phyloP scores from a whole-genome alignment of 1,140 invertebrate species.

The Thaumatotibia leucotreta region DNA sequence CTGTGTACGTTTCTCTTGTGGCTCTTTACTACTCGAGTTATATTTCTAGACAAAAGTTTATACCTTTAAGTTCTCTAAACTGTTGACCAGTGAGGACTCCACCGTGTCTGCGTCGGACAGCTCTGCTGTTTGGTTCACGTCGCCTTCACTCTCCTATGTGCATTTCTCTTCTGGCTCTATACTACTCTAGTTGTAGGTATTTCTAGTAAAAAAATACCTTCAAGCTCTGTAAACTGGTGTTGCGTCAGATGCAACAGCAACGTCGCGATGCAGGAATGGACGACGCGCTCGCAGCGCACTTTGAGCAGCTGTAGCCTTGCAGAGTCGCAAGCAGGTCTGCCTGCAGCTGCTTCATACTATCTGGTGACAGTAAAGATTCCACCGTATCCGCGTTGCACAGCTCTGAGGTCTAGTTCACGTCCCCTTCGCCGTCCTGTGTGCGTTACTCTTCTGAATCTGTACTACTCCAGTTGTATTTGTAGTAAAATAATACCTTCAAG shows the following conservation, averaged over 20 bases:
- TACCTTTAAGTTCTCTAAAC: too few relatives aligned
- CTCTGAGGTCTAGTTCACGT: constrained; percentile 73
- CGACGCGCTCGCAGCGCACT: too few relatives aligned
- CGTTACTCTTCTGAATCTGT: constrained; percentile 48
- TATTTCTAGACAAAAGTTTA: too few relatives aligned
- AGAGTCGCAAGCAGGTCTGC: constrained; percentile 86
- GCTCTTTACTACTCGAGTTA: too few relatives aligned
- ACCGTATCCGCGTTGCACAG: constrained; percentile 81
- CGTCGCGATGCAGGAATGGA: too few relatives aligned
- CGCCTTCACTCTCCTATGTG: constrained; percentile 63
- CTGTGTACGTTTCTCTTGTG: too few relatives aligned
- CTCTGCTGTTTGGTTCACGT: constrained; percentile 73
- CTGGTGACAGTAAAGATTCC: constrained; percentile 81
- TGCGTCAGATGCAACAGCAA: too few relatives aligned
- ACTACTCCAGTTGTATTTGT: too few relatives aligned
- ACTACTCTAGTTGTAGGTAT: too few relatives aligned
- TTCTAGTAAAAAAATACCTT: too few relatives aligned
- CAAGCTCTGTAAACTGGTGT: too few relatives aligned
- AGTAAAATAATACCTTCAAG: too few relatives aligned
- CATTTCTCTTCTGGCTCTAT: constrained; percentile 51
- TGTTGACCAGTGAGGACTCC: constrained; percentile 81
- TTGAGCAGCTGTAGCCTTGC: constrained; percentile 86
- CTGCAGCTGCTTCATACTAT: constrained; percentile 80
- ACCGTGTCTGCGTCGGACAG: constrained; percentile 81
- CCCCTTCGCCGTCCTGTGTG: constrained; percentile 63